Evolutionary conservation across 2,888 invertebrate species (phyloP).

Genomic region (Cheilosia variabilis): DNA sequence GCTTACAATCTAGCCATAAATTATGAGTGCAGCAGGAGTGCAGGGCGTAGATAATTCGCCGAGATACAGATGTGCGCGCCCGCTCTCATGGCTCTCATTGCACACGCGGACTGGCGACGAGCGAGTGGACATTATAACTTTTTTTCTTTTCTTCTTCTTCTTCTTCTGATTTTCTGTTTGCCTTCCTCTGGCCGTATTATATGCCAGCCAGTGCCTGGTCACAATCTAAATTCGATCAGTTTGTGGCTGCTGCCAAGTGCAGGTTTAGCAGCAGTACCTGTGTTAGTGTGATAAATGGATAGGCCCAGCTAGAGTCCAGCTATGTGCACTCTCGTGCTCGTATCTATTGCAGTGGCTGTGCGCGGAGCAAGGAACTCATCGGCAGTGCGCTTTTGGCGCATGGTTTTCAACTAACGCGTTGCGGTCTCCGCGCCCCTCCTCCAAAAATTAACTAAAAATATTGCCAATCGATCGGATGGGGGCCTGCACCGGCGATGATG

Average conservation of each 20-base stretch:
- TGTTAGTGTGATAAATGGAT: slow-evolving; percentile 71
- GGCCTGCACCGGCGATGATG: slow-evolving; percentile 33
- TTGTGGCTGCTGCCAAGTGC: slow-evolving; percentile 73
- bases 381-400: slow-evolving; percentile 62
- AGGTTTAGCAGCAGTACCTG: slow-evolving; percentile 47
- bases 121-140: slow-evolving; percentile 70
- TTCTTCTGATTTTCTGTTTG: background rate
- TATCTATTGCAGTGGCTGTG: slow-evolving; percentile 62
- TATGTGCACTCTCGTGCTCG: slow-evolving; percentile 34
- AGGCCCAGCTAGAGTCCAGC: slow-evolving; percentile 36
- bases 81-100: slow-evolving; percentile 64
- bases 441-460: slow-evolving; percentile 8
- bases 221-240: slow-evolving; percentile 74
- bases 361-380: slow-evolving; percentile 64
- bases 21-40: slow-evolving; percentile 74
- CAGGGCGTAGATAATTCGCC: slow-evolving; percentile 74
- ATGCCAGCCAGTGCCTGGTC: slow-evolving; percentile 35
- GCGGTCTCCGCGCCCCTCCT: slow-evolving; percentile 44
- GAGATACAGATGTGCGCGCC: slow-evolving; percentile 73
- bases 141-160: slow-evolving; percentile 30
- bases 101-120: slow-evolving; percentile 60
- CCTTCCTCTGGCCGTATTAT: slow-evolving; percentile 7
- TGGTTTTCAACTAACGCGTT: slow-evolving; percentile 68
- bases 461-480: slow-evolving; percentile 49
- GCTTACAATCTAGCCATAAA: slow-evolving; percentile 76